Conservation (phyloP, 2,888 invertebrate genomes). For the Apamea crenata region DNA sequence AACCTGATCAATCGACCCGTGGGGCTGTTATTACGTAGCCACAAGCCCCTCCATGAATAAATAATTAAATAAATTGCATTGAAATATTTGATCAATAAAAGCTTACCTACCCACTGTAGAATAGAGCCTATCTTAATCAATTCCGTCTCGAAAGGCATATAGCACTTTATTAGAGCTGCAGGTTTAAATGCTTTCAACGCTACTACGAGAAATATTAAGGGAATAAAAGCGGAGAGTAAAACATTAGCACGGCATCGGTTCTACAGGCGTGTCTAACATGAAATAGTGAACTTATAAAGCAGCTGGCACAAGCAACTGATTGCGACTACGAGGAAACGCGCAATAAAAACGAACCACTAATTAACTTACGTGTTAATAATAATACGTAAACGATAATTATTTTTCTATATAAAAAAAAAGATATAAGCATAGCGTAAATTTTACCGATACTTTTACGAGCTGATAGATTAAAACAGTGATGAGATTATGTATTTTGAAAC, state of each 20-base stretch:
- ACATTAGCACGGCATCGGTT: constrained; percentile 71
- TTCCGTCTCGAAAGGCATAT: constrained; percentile 42
- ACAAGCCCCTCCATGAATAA: too few relatives aligned
- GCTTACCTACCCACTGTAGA: neutral
- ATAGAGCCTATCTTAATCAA: constrained; percentile 46
- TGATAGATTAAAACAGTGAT: constrained; percentile 19
- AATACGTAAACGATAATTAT: constrained; percentile 5
- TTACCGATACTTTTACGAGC: constrained; percentile 39
- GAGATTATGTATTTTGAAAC: constrained; percentile 10
- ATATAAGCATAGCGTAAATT: constrained; percentile 4
- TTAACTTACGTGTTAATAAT: constrained; percentile 33
- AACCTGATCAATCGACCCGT: too few relatives aligned
- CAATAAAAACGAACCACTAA: constrained; percentile 43
- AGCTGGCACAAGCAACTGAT: constrained; percentile 43
- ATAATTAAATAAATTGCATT: neutral
- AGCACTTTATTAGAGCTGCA: constrained; percentile 44
- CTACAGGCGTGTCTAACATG: constrained; percentile 74
- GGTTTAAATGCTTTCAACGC: constrained; percentile 60
- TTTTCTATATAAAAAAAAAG: constrained; percentile 9
- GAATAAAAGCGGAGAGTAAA: constrained; percentile 73
- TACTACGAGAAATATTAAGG: constrained; percentile 71
- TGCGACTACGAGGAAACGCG: constrained; percentile 24
- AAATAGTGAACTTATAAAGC: constrained; percentile 71
- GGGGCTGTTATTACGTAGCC: too few relatives aligned
- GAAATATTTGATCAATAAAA: constrained; percentile 11